phyloP scores from a whole-genome alignment of 2,113 vertebrate genomes.

The Reinhardtius hippoglossoides region DNA sequence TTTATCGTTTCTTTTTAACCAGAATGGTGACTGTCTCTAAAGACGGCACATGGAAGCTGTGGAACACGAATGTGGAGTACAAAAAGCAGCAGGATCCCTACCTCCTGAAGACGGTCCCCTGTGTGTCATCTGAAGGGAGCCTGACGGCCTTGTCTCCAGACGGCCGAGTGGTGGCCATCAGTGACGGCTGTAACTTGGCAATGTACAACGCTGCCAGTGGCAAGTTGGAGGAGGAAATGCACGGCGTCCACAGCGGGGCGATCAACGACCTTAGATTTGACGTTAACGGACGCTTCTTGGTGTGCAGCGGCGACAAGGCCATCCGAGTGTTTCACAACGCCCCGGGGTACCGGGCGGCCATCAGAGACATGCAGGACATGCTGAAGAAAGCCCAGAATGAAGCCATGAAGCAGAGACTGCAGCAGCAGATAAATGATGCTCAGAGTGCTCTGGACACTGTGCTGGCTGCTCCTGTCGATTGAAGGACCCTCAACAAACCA shows the following conservation, averaged over 20 bases:
- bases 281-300: slow-evolving; percentile 86
- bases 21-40: slow-evolving; percentile 96
- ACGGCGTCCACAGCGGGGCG: slow-evolving; percentile 79
- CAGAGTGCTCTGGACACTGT: slow-evolving; percentile 85
- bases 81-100: slow-evolving; percentile 97
- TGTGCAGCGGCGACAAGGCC: slow-evolving; percentile 88
- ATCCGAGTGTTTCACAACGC: slow-evolving; percentile 91
- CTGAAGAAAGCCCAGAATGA: slow-evolving; percentile 88
- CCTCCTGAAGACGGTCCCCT: slow-evolving; percentile 87
- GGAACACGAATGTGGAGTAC: slow-evolving; percentile 95
- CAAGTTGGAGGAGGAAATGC: slow-evolving; percentile 87
- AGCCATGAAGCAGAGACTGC: slow-evolving; percentile 88
- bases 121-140: slow-evolving; percentile 78
- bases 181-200: slow-evolving; percentile 79
- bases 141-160: slow-evolving; percentile 89
- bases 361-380: slow-evolving; percentile 89
- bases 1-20: neutral
- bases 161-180: slow-evolving; percentile 86
- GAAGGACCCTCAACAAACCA: neutral
- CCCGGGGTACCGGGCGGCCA: slow-evolving; percentile 87
- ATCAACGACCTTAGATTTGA: slow-evolving; percentile 90
- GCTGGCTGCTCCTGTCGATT: slow-evolving; percentile 72
- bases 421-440: slow-evolving; percentile 88
- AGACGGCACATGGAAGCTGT: slow-evolving; percentile 95
- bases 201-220: slow-evolving; percentile 85